phyloP scores from a whole-genome alignment of 2,797 vertebrate genomes.

The Clangula hyemalis region DNA sequence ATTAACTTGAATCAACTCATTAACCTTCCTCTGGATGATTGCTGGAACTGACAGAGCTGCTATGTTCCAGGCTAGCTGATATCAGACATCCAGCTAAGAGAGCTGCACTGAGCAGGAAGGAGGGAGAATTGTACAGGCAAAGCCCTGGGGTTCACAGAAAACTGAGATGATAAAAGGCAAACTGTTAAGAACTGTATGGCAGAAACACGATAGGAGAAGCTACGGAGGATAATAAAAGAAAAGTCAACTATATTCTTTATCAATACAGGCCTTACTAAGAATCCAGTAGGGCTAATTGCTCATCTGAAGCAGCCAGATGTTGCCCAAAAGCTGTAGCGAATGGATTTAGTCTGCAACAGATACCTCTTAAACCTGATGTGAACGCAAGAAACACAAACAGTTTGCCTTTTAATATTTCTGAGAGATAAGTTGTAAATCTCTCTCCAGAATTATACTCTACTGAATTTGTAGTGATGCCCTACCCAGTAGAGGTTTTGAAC shows the following conservation, averaged over 20 bases:
- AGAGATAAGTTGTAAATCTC: neutral
- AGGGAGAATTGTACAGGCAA: neutral
- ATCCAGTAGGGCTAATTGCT: neutral
- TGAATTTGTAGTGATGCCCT: neutral
- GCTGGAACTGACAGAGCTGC: neutral
- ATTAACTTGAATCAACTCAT: neutral
- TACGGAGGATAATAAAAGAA: neutral
- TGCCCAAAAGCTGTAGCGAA: neutral
- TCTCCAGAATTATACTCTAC: neutral
- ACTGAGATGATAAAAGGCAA: neutral
- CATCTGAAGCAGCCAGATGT: neutral
- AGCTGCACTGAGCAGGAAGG: neutral
- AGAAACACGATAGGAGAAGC: neutral
- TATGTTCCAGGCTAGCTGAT: neutral
- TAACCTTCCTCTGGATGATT: neutral
- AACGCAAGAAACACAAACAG: neutral
- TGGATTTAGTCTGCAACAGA: neutral
- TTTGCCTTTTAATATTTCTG: neutral
- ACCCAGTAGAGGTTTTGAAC: neutral
- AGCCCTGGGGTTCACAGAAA: neutral
- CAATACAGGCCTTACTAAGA: neutral
- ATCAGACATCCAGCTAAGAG: neutral
- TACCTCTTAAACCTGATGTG: neutral
- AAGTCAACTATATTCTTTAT: neutral
- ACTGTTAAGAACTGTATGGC: neutral